Base-by-base conservation (phyloP, 1,140 invertebrate genomes). In the Subanguina moxae region DNA sequence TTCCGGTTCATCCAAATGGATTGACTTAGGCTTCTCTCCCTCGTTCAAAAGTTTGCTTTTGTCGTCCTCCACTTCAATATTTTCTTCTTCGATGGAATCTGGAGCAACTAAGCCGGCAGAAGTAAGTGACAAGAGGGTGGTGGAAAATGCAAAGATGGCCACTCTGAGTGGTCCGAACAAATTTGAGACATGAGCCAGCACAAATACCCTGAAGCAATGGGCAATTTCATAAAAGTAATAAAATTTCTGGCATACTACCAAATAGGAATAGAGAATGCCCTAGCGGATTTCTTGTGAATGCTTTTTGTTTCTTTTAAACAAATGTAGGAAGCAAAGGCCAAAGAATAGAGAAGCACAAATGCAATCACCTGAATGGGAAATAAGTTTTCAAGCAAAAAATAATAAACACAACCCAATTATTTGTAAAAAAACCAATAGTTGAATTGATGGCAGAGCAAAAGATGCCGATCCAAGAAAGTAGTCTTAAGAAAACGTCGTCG, bases 141-240 rank as follows among this genome's bases (percentile, higher is more conserved):
- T 67, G 8, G 84, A 72, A 5, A 85, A 74, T 13, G 84, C 63
- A 17, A 86, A 77, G 1, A 86, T 77, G 17, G 85, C 82, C 0
- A 86, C 82, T 19, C 85, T 71, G 1, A 86, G 74, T n/a, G 83
- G 78, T 0, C 86, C 86, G 52, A 83, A 83, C 23, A 83, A 83
- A 17, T 77, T 74, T 13, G 83, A 80, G 32, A 83, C 78, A 7
- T 83, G 71, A 62, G 85, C 82, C 15, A 86, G 76, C 21, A 72
- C 68, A 48, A 76, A 80, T 11, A 82, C 57, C 78, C 80, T 80
- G 28, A 62, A 63, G 65, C n/a, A n/a, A n/a, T n/a, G 57, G 1
- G 11, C 32, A 38, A 38, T 5, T 38, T 38, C n/a, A 38, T 11
- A 38, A 11, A 38, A 38, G 32, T 38, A 11, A 3, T 38, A 38